phyloP scores from a whole-genome alignment of 2,888 invertebrate genomes.

The Stegophylla sp. region DNA sequence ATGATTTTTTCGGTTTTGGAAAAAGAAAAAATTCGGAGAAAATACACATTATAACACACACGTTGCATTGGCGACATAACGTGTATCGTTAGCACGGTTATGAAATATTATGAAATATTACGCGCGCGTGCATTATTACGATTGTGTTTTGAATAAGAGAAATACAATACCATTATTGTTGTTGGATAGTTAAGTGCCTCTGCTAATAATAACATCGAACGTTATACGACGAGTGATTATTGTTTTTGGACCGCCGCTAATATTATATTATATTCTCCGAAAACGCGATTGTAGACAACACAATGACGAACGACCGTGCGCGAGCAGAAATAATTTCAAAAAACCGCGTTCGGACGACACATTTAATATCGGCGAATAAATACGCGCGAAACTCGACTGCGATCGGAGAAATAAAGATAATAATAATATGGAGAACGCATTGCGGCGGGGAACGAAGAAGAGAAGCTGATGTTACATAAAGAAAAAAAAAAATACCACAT shows the following conservation, averaged over 20 bases:
- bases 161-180: conserved; percentile 23
- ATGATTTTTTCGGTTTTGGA: background rate
- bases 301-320: background rate
- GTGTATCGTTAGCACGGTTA: background rate
- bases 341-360: background rate
- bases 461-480: conserved; percentile 31
- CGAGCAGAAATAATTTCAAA: too few relatives aligned
- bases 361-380: background rate
- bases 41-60: background rate
- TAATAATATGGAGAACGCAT: background rate
- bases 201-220: background rate
- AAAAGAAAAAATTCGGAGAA: conserved; percentile 9
- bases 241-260: background rate
- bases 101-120: conserved; percentile 13
- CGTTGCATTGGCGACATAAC: background rate
- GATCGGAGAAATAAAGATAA: background rate
- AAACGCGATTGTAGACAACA: background rate
- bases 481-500: conserved; percentile 1
- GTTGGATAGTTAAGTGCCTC: background rate
- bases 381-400: background rate
- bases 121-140: background rate
- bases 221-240: background rate
- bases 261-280: background rate
- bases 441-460: background rate
- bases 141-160: conserved; percentile 23